Evolutionary conservation across 1,140 invertebrate genomes (phyloP).

Genomic region (Psix sp.): DNA sequence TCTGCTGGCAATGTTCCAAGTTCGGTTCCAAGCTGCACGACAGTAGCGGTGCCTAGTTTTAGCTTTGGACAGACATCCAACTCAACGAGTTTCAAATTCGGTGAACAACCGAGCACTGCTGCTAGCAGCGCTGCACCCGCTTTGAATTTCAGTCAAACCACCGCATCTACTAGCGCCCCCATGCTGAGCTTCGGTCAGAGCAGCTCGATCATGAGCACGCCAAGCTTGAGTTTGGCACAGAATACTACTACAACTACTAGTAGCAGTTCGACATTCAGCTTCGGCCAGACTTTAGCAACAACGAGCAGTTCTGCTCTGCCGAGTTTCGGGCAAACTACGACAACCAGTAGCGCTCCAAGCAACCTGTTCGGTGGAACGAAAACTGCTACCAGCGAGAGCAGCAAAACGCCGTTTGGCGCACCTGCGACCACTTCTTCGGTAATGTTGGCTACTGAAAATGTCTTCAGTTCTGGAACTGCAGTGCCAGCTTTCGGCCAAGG

Average conservation of each 20-base stretch:
- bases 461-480: background rate
- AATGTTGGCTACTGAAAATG: background rate
- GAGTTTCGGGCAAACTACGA: slow-evolving; percentile 4
- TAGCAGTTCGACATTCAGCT: background rate
- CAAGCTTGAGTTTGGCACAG: slow-evolving; percentile 2
- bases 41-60: background rate
- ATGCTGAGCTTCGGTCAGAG: background rate
- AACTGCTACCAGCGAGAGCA: background rate
- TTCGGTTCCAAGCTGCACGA: too few species aligned
- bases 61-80: slow-evolving; percentile 6
- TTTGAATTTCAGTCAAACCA: slow-evolving; percentile 2
- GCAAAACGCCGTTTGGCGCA: slow-evolving; percentile 4
- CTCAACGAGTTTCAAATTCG: background rate
- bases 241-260: background rate
- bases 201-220: background rate
- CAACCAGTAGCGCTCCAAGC: slow-evolving; percentile 1
- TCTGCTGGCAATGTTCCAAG: slow-evolving; percentile 3
- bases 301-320: background rate
- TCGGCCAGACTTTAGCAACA: slow-evolving; percentile 7
- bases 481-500: slow-evolving; percentile 7
- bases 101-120: background rate
- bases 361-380: background rate
- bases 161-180: background rate
- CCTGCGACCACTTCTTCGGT: background rate
- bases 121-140: slow-evolving; percentile 1